Evolutionary conservation across 2,888 invertebrate genomes (phyloP).

Genomic region (Tryphoninae sp.): DNA sequence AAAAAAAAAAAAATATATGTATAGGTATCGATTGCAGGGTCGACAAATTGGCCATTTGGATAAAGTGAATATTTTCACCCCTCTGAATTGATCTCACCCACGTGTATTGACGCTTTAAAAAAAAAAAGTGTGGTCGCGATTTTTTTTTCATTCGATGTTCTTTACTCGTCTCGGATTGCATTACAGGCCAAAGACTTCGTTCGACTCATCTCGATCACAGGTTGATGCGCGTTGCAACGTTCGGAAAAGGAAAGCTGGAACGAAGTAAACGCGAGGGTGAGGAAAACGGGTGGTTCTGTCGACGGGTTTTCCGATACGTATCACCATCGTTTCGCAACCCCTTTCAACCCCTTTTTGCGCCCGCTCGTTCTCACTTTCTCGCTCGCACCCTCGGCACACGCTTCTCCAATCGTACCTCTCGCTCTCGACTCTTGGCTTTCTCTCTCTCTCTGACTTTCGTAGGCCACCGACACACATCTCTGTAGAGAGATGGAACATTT

Average conservation of each 20-base stretch:
- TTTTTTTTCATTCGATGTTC: slow-evolving; percentile 21
- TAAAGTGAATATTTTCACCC: background rate
- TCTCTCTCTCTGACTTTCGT: slow-evolving; percentile 50
- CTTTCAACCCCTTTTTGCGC: slow-evolving; percentile 44
- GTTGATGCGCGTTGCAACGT: background rate
- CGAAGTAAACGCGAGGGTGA: slow-evolving; percentile 42
- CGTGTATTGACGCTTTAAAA: background rate
- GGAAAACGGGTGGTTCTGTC: slow-evolving; percentile 60
- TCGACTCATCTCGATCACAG: slow-evolving; percentile 36
- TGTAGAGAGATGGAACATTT: slow-evolving; percentile 15
- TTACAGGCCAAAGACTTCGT: slow-evolving; percentile 54
- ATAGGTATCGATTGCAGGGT: background rate
- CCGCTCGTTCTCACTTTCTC: slow-evolving; percentile 39
- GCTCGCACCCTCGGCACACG: slow-evolving; percentile 22
- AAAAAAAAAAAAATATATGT: slow-evolving; percentile 1
- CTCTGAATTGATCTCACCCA: background rate
- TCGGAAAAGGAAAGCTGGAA: slow-evolving; percentile 11
- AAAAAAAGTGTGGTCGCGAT: background rate
- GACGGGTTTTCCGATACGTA: slow-evolving; percentile 69
- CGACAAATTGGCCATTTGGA: background rate
- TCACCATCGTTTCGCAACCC: slow-evolving; percentile 51
- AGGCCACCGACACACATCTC: slow-evolving; percentile 21
- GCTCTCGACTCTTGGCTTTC: slow-evolving; percentile 32
- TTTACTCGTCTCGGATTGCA: slow-evolving; percentile 23
- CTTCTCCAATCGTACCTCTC: slow-evolving; percentile 14